Evolutionary conservation across 2,888 invertebrate species (phyloP).

Genomic region (Gerosis bhagava): DNA sequence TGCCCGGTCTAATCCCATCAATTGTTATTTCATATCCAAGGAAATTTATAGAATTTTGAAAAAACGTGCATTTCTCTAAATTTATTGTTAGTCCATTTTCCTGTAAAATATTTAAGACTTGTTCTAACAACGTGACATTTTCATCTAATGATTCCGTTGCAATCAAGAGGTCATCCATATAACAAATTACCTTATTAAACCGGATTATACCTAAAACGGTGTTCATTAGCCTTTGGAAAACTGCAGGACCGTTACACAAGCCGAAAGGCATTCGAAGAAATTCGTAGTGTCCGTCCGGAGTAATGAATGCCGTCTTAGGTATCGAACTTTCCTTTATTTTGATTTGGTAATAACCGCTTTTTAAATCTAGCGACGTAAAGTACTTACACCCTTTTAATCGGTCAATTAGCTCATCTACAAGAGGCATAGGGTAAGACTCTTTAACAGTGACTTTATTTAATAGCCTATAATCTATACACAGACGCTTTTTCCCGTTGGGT

Average conservation of each 20-base stretch:
- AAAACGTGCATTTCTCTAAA: slow-evolving; percentile 10
- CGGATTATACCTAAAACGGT: slow-evolving; percentile 30
- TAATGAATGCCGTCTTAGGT: slow-evolving; percentile 50
- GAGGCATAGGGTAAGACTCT: slow-evolving; percentile 10
- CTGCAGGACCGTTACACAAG: too few relatives aligned
- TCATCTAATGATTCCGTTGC: not conserved
- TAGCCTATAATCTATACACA: slow-evolving; percentile 2
- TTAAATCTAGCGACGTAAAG: slow-evolving; percentile 4
- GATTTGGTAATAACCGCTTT: slow-evolving; percentile 14
- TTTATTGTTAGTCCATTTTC: slow-evolving; percentile 4
- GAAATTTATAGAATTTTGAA: slow-evolving; percentile 7
- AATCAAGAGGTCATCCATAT: slow-evolving; percentile 11
- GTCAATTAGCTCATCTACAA: slow-evolving; percentile 5
- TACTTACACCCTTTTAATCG: not conserved
- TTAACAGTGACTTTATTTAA: slow-evolving; percentile 8
- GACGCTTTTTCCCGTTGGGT: slow-evolving; percentile 5
- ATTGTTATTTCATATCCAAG: slow-evolving; percentile 4
- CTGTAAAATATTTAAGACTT: not conserved
- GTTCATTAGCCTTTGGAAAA: too few relatives aligned
- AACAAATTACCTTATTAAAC: slow-evolving; percentile 15
- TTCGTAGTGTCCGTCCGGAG: too few relatives aligned
- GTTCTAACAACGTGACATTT: not conserved
- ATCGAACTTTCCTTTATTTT: slow-evolving; percentile 34
- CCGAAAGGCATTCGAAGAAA: too few relatives aligned
- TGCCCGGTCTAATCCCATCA: slow-evolving; percentile 7